Percentiles rank a stretch among this genome's conserved stretches.
These are phyloP conservation scores for Nomada goodeniana DNA, from an alignment of 2,888 invertebrate genomes.

Conservation along the genomic window DNA sequence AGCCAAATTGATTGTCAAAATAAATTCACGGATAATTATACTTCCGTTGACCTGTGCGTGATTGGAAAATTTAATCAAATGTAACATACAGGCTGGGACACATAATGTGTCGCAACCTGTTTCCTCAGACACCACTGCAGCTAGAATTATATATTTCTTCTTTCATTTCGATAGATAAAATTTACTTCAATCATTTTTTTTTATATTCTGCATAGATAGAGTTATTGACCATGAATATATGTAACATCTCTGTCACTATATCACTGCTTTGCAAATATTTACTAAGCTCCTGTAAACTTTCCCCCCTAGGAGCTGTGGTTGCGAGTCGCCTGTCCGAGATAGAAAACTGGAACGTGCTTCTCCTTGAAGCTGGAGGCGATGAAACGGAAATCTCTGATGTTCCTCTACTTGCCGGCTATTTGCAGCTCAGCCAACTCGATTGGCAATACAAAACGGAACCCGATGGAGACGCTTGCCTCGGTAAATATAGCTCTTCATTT, in stretches of 20 bases:
- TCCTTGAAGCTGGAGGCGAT: conserved; percentile 95
- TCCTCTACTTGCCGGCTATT: conserved; percentile 93
- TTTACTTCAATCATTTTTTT: too few relatives aligned
- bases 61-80: too few relatives aligned
- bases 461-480: conserved; percentile 92
- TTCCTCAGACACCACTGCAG: too few relatives aligned
- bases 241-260: not conserved
- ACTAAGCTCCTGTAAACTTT: not conserved
- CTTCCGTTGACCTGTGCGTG: too few relatives aligned
- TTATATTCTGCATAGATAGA: too few relatives aligned
- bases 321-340: conserved; percentile 93
- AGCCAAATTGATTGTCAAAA: too few relatives aligned
- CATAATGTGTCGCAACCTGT: too few relatives aligned
- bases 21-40: too few relatives aligned
- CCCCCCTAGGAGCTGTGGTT: conserved; percentile 89
- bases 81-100: too few relatives aligned
- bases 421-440: conserved; percentile 94
- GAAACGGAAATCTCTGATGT: conserved; percentile 96
- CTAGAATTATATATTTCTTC: too few relatives aligned
- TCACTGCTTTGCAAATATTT: not conserved
- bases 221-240: too few relatives aligned
- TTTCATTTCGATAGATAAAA: too few relatives aligned
- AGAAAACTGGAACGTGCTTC: conserved; percentile 91
- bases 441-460: conserved; percentile 98
- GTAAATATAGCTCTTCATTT: conserved; percentile 84